A percentile compares a stretch with the other conserved stretches of the same genome.
Conservation (phyloP, 2,113 vertebrate species). For the Alethe diademata region DNA sequence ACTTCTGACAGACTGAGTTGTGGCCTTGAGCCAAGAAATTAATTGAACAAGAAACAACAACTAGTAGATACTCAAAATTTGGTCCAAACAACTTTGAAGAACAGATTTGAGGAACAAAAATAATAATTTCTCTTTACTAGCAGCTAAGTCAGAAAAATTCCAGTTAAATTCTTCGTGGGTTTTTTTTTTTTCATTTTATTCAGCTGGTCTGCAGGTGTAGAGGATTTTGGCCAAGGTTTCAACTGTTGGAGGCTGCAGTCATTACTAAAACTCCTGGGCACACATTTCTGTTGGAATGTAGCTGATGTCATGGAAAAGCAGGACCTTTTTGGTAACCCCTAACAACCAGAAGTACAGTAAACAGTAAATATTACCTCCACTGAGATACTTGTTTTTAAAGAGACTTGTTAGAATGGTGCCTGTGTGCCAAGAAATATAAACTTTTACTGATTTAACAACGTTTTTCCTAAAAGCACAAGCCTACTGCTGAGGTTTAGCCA, state of each 20-base stretch:
- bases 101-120: background rate
- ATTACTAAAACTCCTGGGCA: conserved; percentile 71
- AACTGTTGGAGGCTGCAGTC: conserved; percentile 47
- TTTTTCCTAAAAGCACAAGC: conserved; percentile 63
- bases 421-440: conserved; percentile 74
- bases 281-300: conserved; percentile 65
- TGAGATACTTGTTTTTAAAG: conserved; percentile 57
- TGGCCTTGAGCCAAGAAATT: background rate
- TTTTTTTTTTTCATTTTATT: conserved; percentile 44
- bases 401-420: conserved; percentile 58
- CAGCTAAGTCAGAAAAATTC: conserved; percentile 67
- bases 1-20: background rate
- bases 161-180: conserved; percentile 41
- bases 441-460: conserved; percentile 61
- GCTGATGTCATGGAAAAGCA: conserved; percentile 77
- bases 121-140: conserved; percentile 24
- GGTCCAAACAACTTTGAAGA: background rate
- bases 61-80: background rate
- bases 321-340: conserved; percentile 69
- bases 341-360: conserved; percentile 74
- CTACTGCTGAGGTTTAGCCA: conserved; percentile 51
- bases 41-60: background rate
- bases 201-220: conserved; percentile 73
- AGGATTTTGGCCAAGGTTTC: conserved; percentile 59
- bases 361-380: conserved; percentile 72